These are phyloP conservation scores for Marronus borbonicus DNA, from an alignment of 2,888 invertebrate species.

Conservation along the genomic window DNA sequence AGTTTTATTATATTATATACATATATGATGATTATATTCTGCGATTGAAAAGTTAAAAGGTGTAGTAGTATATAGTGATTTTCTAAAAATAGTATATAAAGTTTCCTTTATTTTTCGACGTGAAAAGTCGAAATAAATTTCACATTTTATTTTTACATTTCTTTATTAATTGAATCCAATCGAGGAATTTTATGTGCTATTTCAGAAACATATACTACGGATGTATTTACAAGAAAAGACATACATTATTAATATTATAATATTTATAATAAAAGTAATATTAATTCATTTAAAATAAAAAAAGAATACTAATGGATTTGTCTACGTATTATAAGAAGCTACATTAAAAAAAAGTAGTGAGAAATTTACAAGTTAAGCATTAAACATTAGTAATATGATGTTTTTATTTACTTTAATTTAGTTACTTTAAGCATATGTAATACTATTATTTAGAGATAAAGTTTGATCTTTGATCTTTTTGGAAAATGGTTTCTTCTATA, in stretches of 20 bases:
- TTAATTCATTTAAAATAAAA: conserved; percentile 11
- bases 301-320: conserved; percentile 23
- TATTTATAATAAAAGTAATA: conserved; percentile 33
- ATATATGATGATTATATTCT: conserved; percentile 11
- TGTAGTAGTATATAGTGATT: background rate
- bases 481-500: conserved; percentile 10
- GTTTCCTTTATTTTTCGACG: no score
- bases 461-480: conserved; percentile 8
- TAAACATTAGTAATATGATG: conserved; percentile 20
- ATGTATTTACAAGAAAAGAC: conserved; percentile 40
- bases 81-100: no score
- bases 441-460: conserved; percentile 9
- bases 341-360: conserved; percentile 6
- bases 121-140: no score
- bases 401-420: conserved; percentile 18
- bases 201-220: no score
- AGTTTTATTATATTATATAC: conserved; percentile 30
- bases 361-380: conserved; percentile 4
- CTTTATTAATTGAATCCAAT: background rate
- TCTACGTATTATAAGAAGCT: conserved; percentile 18
- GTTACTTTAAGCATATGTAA: background rate
- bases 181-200: background rate
- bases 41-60: conserved; percentile 2
- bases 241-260: conserved; percentile 23
- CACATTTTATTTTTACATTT: no score